A percentile compares a stretch with the other conserved stretches of the same genome.
phyloP scores from a whole-genome alignment of 2,888 invertebrate genomes.

The Drosophila anceps region DNA sequence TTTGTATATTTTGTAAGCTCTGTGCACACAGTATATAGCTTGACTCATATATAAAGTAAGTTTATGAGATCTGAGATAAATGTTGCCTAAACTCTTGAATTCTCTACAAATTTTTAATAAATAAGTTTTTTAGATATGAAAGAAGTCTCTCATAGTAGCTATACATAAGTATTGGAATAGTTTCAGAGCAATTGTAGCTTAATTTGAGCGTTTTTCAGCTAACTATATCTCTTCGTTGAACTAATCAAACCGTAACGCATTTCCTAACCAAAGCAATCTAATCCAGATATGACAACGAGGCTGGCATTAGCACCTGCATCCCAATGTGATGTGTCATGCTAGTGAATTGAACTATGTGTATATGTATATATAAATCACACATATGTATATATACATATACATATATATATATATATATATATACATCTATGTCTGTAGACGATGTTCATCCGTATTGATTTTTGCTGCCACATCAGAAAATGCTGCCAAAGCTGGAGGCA shows the following conservation, averaged over 20 bases:
- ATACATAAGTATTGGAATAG: too few relatives aligned
- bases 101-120: too few relatives aligned
- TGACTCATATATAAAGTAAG: too few relatives aligned
- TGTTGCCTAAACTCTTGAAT: too few relatives aligned
- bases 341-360: constrained; percentile 5
- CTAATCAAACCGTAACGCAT: background rate
- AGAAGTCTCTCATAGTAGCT: too few relatives aligned
- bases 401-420: constrained; percentile 25
- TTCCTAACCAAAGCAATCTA: background rate
- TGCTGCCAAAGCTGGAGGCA: constrained; percentile 64
- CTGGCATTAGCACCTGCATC: constrained; percentile 25
- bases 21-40: too few relatives aligned
- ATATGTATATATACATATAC: constrained; percentile 16
- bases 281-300: background rate
- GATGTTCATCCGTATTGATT: constrained; percentile 73
- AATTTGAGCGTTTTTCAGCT: background rate
- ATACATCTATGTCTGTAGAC: constrained; percentile 29
- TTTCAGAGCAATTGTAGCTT: too few relatives aligned
- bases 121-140: too few relatives aligned
- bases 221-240: background rate
- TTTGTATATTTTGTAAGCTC: too few relatives aligned
- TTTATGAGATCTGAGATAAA: too few relatives aligned
- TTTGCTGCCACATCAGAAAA: constrained; percentile 59
- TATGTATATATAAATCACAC: constrained; percentile 11
- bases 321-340: constrained; percentile 13